phyloP scores from a whole-genome alignment of 2,888 invertebrate genomes.

The Eledona agricola region DNA sequence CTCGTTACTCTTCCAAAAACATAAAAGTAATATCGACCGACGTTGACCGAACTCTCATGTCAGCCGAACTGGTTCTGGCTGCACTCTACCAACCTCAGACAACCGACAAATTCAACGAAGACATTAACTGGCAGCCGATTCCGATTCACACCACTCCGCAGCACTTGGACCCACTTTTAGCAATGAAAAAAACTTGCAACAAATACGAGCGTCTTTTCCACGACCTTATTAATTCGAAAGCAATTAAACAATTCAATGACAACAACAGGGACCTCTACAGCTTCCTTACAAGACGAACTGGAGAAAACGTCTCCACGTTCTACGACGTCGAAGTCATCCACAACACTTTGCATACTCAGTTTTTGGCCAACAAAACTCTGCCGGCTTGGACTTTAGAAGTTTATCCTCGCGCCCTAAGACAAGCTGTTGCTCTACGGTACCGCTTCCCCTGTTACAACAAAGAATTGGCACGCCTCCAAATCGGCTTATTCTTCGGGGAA shows the following conservation, averaged over 20 bases:
- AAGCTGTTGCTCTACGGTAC: neutral
- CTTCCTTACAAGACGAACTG: conserved; percentile 64
- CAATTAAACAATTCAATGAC: conserved; percentile 56
- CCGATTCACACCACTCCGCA: conserved; percentile 75
- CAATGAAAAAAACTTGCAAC: conserved; percentile 70
- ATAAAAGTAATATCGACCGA: conserved; percentile 77
- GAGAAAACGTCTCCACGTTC: conserved; percentile 64
- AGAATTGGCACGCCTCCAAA: conserved; percentile 65
- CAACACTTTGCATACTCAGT: conserved; percentile 73
- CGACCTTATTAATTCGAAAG: conserved; percentile 52
- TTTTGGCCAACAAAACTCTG: conserved; percentile 65
- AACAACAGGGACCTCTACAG: conserved; percentile 67
- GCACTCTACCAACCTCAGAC: conserved; percentile 74
- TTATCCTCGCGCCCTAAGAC: conserved; percentile 3
- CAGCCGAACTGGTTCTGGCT: conserved; percentile 81
- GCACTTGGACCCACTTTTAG: conserved; percentile 43
- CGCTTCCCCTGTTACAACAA: conserved; percentile 38
- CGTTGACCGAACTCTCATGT: conserved; percentile 88
- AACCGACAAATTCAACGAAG: conserved; percentile 68
- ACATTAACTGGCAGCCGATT: conserved; percentile 77
- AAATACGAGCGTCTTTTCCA: conserved; percentile 67
- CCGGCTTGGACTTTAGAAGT: conserved; percentile 47
- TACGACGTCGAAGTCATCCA: conserved; percentile 64
- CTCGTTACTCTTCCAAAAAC: conserved; percentile 65
- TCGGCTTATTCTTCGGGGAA: conserved; percentile 71